Evolutionary conservation across 2,113 vertebrate species (phyloP), one percentile per base, ranked within the genome.

Genomic region (Hemiprocne comata): DNA sequence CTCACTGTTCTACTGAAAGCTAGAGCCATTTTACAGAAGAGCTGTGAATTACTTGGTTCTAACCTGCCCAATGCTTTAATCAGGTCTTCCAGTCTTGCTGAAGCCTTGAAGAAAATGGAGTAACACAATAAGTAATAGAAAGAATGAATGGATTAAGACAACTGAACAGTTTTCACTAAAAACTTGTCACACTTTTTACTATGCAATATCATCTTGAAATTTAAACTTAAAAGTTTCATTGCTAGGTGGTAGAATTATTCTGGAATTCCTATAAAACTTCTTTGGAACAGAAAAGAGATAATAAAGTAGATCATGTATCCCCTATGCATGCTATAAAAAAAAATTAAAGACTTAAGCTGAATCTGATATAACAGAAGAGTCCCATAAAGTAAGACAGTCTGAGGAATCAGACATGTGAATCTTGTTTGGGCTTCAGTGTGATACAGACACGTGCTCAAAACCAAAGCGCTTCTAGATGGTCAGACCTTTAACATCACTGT

Each of bases 1-100:
- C 98, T 98, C 98, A 99, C 99, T 93, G 98, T 98, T 96, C 99
- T 98, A 80, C 98, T 99, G 97, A 99, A 99, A 90, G 98, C 98
- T 31, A 99, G 58, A 58, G 99, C 99, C 97, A 99, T 98, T 94
- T 97, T 98, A 96, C 97, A 99, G 93, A 98, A 98, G 17, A 99
- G 98, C 38, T 98, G 98, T 6, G 98, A 97, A 94, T 99, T 99
- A 78, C 81, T 96, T 50, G 99, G 99, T 89, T 99, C 99, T 97
- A 98, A 85, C 10, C 93, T 94, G 36, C 99, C 98, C 97, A 99
- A 75, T 24, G 98, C 98, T 94, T 96, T 98, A 92, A 98, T 97
- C 61, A 99, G 97, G 85, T 98, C 98, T 88, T 97, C 98, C 82
- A 99, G 97, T 57, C 97, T 98, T 77, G 97, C 96, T n/a, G 98